Evolutionary conservation across 1,140 invertebrate species (phyloP).

Genomic region (Akabosia matsudoensis): DNA sequence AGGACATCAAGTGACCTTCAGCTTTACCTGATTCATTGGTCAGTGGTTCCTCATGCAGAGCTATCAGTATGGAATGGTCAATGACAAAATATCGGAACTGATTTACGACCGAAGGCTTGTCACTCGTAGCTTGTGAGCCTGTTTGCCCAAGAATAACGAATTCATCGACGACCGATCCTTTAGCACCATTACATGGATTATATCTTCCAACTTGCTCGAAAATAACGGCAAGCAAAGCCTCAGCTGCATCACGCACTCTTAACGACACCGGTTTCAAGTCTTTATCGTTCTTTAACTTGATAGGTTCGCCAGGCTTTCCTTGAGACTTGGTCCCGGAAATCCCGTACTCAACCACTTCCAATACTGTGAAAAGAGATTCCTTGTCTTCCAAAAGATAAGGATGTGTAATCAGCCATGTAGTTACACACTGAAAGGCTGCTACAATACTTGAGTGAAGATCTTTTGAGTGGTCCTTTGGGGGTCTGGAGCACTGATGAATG

Average conservation of each 20-base stretch:
- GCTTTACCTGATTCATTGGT: conserved; percentile 62
- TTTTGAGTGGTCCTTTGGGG: conserved; percentile 91
- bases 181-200: conserved; percentile 11
- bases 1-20: conserved; percentile 4
- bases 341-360: conserved; percentile 95
- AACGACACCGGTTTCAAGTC: conserved; percentile 92
- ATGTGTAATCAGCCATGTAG: conserved; percentile 86
- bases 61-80: conserved; percentile 83
- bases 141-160: conserved; percentile 76
- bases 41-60: conserved; percentile 83
- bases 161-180: conserved; percentile 80
- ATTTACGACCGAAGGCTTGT: conserved; percentile 58
- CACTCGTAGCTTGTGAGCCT: conserved; percentile 58
- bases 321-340: conserved; percentile 89
- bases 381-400: conserved; percentile 83
- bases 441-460: conserved; percentile 98
- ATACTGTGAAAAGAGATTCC: conserved; percentile 83
- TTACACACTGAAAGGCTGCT: conserved; percentile 86
- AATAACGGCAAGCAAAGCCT: conserved; percentile 83
- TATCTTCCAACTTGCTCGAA: conserved; percentile 67
- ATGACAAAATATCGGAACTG: conserved; percentile 86
- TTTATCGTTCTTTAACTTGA: conserved; percentile 93
- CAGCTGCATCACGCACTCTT: conserved; percentile 91
- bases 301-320: conserved; percentile 79
- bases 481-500: conserved; percentile 88